Base-by-base conservation (phyloP, 2,797 vertebrate species). In the Neosilurus hyrtlii region DNA sequence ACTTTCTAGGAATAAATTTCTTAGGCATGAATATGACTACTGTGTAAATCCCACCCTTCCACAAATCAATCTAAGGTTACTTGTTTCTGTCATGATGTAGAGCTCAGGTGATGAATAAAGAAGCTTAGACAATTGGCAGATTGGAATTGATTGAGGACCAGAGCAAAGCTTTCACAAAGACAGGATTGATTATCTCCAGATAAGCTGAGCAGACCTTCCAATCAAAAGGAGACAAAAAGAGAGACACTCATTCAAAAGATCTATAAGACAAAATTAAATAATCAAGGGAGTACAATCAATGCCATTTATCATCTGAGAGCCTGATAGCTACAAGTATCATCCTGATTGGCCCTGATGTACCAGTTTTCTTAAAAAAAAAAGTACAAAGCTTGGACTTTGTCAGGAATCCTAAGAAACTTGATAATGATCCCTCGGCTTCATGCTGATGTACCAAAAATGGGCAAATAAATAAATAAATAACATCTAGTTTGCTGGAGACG, bases 261-360 rank as follows among this genome's bases (percentile, higher is more conserved):
- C 79, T 87, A 85, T 56, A 54, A 52, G 15, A 35, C 18, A 63
- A 24, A 81, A 81, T 37, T 30, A 62, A 82, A 16, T 63, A 74
- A 74, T 82, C 80, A 73, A 74, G 24, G 76, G 87, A 16, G 15
- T 52, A 85, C 88, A 88, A 93, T 94, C 91, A 90, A 92, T 93
- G 88, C 86, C 90, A 89, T 92, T 89, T 82, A 86, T 91, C 88
- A 89, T 89, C 86, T 83, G 82, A 75, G 88, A 82, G 88, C 92
- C 92, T 91, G 82, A 78, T 71, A 87, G 90, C 88, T 91, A 89
- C 88, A 88, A 86, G 91, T 87, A 88, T 54, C 16, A 56, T 20
- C 37, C 79, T 70, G 72, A 67, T 57, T 26, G 16, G 35, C 5
- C 15, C 22, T 9, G 65, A 10, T 61, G 57, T 35, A 18, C n/a